A percentile compares a stretch with the other conserved stretches of the same genome.
Evolutionary conservation across 2,888 invertebrate species (phyloP).

Genomic region (Zygogramma bicolorata): DNA sequence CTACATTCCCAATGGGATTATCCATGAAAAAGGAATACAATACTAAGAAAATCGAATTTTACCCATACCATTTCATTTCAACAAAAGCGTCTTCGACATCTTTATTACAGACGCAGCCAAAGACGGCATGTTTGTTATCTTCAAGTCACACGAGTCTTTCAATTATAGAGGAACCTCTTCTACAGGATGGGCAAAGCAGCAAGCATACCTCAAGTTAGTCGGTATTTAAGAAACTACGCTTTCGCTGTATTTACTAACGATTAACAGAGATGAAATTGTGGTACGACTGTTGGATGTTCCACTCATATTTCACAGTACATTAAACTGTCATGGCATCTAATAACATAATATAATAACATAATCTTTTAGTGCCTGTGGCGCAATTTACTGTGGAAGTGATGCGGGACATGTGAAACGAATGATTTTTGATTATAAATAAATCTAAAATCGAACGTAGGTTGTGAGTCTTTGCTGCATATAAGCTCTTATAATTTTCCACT

Average conservation of each 20-base stretch:
- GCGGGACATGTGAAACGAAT: not conserved
- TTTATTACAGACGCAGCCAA: not conserved
- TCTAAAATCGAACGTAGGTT: too few relatives aligned
- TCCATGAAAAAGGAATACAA: not conserved
- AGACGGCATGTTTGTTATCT: not conserved
- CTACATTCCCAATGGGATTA: not conserved
- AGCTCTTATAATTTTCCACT: too few relatives aligned
- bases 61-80: not conserved
- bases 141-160: slow-evolving; percentile 2
- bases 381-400: slow-evolving; percentile 21
- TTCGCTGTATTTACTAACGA: slow-evolving; percentile 28
- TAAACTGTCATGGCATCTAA: slow-evolving; percentile 65
- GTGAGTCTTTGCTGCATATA: not conserved
- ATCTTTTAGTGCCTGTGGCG: slow-evolving; percentile 53
- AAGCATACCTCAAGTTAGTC: too few relatives aligned
- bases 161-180: not conserved
- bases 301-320: slow-evolving; percentile 65
- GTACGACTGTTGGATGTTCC: slow-evolving; percentile 57
- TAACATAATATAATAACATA: slow-evolving; percentile 66
- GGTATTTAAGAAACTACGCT: not conserved
- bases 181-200: not conserved
- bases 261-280: slow-evolving; percentile 56
- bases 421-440: not conserved
- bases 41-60: not conserved
- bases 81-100: not conserved